phyloP scores from a whole-genome alignment of 1,140 invertebrate genomes.

The Ceratosolen solmsi region DNA sequence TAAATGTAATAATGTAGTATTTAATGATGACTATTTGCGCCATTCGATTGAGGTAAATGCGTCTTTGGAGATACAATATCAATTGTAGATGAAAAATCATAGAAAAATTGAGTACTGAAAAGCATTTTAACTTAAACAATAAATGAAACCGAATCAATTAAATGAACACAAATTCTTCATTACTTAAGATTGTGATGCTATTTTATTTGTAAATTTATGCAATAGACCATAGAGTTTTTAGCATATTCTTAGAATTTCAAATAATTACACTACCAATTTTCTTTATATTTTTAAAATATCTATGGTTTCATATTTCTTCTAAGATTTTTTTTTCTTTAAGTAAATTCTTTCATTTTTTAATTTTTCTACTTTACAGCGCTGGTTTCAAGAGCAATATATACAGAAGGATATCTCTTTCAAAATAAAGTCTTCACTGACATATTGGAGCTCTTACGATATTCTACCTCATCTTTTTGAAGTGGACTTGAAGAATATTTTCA shows the following conservation, averaged over 20 bases:
- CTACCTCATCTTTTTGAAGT: too few relatives aligned
- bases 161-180: too few relatives aligned
- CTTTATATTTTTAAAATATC: not conserved
- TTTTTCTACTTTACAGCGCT: conserved; percentile 14
- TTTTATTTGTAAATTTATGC: not conserved
- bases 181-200: too few relatives aligned
- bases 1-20: too few relatives aligned
- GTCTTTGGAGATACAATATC: too few relatives aligned
- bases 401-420: conserved; percentile 29
- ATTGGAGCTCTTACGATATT: not conserved
- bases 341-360: not conserved
- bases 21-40: too few relatives aligned
- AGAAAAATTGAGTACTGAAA: too few relatives aligned
- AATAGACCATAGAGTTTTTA: not conserved
- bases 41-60: too few relatives aligned
- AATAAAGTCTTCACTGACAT: conserved; percentile 2
- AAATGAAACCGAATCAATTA: too few relatives aligned
- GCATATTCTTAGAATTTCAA: conserved; percentile 21
- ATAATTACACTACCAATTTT: not conserved
- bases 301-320: not conserved
- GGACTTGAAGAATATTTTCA: not conserved
- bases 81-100: too few relatives aligned
- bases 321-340: not conserved
- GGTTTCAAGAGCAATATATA: conserved; percentile 28
- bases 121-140: too few relatives aligned